phyloP scores from a whole-genome alignment of 2,888 invertebrate genomes.

The Dolichomitus sp. region DNA sequence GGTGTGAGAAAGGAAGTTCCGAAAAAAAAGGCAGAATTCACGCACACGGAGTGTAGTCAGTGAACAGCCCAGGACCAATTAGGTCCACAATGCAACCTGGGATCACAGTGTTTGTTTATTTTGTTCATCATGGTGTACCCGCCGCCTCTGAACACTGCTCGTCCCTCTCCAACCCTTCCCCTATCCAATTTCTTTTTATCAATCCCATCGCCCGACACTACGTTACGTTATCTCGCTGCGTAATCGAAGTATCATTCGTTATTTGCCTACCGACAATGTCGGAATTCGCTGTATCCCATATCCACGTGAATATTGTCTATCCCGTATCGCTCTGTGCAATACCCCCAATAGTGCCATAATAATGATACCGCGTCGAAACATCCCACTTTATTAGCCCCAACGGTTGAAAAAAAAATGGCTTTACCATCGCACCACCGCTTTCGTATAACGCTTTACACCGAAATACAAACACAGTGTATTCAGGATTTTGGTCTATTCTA shows the following conservation, averaged over 20 bases:
- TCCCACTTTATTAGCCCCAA: conserved; percentile 59
- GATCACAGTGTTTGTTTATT: conserved; percentile 60
- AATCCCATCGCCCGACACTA: conserved; percentile 14
- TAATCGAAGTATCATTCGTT: conserved; percentile 54
- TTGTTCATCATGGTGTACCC: conserved; percentile 60
- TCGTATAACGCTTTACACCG: background rate
- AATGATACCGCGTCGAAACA: conserved; percentile 58
- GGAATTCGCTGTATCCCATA: background rate
- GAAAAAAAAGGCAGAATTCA: conserved; percentile 26
- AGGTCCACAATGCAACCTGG: conserved; percentile 47
- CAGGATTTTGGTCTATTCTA: background rate
- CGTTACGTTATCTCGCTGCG: conserved; percentile 43
- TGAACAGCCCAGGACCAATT: conserved; percentile 49
- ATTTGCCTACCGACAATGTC: conserved; percentile 53
- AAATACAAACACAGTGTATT: background rate
- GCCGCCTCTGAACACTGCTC: conserved; percentile 3
- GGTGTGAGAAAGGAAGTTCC: background rate
- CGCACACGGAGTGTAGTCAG: conserved; percentile 11
- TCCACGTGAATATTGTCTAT: conserved; percentile 15
- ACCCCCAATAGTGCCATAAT: conserved; percentile 57
- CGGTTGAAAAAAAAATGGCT: conserved; percentile 44
- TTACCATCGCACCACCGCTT: background rate
- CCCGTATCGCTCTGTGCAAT: conserved; percentile 40
- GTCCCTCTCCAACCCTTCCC: conserved; percentile 1
- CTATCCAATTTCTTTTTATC: conserved; percentile 20